phyloP scores from a whole-genome alignment of 1,140 invertebrate species.

The Pomacea maculata region DNA sequence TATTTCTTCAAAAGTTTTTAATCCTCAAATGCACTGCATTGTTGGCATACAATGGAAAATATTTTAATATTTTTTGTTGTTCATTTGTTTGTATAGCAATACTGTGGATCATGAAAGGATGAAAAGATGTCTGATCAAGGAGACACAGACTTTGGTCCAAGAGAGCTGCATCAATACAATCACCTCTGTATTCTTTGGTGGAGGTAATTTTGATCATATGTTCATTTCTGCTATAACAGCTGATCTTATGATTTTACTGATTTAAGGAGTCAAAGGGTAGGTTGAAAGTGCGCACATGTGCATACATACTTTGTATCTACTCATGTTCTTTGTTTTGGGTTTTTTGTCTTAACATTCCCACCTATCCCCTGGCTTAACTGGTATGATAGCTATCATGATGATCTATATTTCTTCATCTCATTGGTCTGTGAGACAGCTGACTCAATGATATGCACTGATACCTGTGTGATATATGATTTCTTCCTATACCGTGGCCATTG shows the following conservation, averaged over 20 bases:
- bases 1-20: too few species aligned
- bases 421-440: too few species aligned
- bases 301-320: too few species aligned
- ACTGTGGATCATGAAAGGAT: slow-evolving; percentile 50
- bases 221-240: not conserved
- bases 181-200: slow-evolving; percentile 60
- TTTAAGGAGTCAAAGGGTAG: too few species aligned
- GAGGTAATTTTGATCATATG: slow-evolving; percentile 41
- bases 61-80: slow-evolving; percentile 6
- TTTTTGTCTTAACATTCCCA: too few species aligned
- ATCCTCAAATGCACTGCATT: not conserved
- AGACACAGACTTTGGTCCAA: slow-evolving; percentile 44
- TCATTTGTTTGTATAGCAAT: slow-evolving; percentile 29
- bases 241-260: not conserved
- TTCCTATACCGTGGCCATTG: too few species aligned
- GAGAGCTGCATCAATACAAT: slow-evolving; percentile 43
- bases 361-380: too few species aligned
- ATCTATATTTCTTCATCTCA: too few species aligned
- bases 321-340: not conserved
- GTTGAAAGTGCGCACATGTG: too few species aligned
- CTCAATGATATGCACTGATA: too few species aligned
- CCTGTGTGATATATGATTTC: too few species aligned
- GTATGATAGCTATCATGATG: too few species aligned
- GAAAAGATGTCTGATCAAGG: slow-evolving; percentile 45
- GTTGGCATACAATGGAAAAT: not conserved